Conservation (phyloP, 2,113 vertebrate species). For the Myotis lucifugus region DNA sequence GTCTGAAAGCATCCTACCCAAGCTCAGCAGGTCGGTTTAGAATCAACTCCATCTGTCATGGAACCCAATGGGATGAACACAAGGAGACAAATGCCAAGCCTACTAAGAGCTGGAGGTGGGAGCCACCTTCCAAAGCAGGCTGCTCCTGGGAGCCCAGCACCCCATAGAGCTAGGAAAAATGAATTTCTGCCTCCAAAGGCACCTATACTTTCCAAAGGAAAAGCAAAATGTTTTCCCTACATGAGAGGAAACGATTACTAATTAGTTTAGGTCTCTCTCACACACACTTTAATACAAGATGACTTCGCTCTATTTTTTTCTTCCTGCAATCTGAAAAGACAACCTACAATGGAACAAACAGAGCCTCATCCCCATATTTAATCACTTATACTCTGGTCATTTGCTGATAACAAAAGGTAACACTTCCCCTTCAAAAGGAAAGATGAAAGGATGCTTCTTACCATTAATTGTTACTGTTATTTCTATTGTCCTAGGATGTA, state of each 20-base stretch:
- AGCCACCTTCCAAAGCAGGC: constrained; percentile 17
- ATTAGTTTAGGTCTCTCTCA: constrained; percentile 9
- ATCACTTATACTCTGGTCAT: constrained; percentile 26
- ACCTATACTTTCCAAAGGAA: constrained; percentile 7
- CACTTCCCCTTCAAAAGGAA: not conserved
- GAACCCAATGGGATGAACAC: constrained; percentile 6
- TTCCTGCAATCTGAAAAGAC: not conserved
- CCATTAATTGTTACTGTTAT: not conserved
- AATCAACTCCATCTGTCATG: constrained; percentile 62
- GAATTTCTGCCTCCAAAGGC: constrained; percentile 17
- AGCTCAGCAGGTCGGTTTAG: constrained; percentile 57
- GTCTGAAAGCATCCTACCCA: constrained; percentile 65
- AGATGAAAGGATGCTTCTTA: constrained; percentile 13
- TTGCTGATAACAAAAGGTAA: constrained; percentile 30
- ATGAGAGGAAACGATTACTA: not conserved
- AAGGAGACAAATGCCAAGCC: constrained; percentile 66
- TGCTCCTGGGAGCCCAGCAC: not conserved
- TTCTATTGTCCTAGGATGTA: not conserved
- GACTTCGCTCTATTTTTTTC: constrained; percentile 2
- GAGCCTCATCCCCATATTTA: not conserved
- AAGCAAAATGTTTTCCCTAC: not conserved
- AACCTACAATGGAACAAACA: not conserved
- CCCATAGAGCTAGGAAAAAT: constrained; percentile 14
- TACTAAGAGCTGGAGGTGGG: not conserved
- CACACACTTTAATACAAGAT: not conserved